Percentiles rank a stretch among this genome's conserved stretches.
Conservation (phyloP, 2,113 vertebrate genomes). For the Vulpes lagopus region DNA sequence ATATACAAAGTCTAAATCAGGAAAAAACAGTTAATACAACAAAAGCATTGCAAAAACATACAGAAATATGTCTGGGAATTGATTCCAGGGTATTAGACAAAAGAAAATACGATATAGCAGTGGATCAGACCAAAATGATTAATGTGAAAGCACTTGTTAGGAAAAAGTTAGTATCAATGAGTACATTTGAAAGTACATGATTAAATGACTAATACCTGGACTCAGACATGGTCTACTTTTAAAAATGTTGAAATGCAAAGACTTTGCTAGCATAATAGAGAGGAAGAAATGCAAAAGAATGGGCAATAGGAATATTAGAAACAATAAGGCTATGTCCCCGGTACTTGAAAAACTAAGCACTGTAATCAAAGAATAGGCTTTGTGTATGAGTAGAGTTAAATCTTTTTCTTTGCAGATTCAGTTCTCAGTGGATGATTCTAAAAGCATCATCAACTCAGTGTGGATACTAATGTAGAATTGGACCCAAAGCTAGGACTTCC, state of each 20-base stretch:
- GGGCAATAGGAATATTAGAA: background rate
- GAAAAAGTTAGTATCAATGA: background rate
- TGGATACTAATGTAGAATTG: background rate
- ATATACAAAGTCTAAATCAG: background rate
- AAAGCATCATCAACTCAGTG: background rate
- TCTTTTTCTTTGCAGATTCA: slow-evolving; percentile 15
- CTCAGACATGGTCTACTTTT: background rate
- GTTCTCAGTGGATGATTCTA: background rate
- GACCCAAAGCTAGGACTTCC: background rate
- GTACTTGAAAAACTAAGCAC: background rate
- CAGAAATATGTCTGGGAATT: background rate
- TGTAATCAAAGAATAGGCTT: background rate
- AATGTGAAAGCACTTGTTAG: background rate
- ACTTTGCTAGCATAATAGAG: too few species aligned
- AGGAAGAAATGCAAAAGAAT: background rate
- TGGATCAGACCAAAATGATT: background rate
- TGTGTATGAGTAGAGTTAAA: background rate
- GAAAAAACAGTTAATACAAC: background rate
- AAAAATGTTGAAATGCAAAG: background rate
- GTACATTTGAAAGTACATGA: background rate
- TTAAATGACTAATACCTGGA: background rate
- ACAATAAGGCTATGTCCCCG: background rate
- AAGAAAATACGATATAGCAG: background rate
- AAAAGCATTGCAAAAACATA: background rate
- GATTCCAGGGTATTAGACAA: background rate